A percentile compares a stretch with the other conserved stretches of the same genome.
Conservation (phyloP, 2,797 vertebrate species). For the Acropternis orthonyx region DNA sequence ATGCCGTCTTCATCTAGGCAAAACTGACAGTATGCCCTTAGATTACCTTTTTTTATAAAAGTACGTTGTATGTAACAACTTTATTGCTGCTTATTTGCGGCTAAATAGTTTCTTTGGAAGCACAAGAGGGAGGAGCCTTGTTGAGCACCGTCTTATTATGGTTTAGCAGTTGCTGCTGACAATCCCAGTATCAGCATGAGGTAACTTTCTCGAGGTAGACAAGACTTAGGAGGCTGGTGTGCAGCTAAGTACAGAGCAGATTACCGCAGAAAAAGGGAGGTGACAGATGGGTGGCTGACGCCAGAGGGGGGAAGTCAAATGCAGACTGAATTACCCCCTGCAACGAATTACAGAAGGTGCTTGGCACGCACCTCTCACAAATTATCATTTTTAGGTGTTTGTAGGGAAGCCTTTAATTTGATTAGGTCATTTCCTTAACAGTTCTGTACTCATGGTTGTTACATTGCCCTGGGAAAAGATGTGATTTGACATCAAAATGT, state of each 20-base stretch:
- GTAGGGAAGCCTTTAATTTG: background rate
- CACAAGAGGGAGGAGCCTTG: too few relatives aligned
- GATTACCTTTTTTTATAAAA: background rate
- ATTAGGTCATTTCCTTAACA: background rate
- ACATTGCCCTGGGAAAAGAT: background rate
- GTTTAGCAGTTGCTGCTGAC: background rate
- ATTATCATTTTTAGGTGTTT: conserved; percentile 3
- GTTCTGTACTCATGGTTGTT: background rate
- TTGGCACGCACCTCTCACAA: background rate
- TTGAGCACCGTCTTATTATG: background rate
- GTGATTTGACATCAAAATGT: background rate
- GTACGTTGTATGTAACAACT: background rate
- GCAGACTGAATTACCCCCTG: background rate
- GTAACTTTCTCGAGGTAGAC: background rate
- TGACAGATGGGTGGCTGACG: conserved; percentile 18
- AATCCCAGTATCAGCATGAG: background rate
- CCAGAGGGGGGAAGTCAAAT: background rate
- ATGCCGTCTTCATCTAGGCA: background rate
- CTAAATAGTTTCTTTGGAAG: background rate
- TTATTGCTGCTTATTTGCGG: background rate
- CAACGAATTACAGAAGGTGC: background rate
- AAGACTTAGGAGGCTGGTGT: background rate
- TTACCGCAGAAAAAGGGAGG: background rate
- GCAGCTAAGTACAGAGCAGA: background rate
- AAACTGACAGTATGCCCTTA: background rate